Percentiles rank a stretch among this genome's conserved stretches.
phyloP scores from a whole-genome alignment of 2,797 vertebrate genomes.

The Danio jaintianensis region DNA sequence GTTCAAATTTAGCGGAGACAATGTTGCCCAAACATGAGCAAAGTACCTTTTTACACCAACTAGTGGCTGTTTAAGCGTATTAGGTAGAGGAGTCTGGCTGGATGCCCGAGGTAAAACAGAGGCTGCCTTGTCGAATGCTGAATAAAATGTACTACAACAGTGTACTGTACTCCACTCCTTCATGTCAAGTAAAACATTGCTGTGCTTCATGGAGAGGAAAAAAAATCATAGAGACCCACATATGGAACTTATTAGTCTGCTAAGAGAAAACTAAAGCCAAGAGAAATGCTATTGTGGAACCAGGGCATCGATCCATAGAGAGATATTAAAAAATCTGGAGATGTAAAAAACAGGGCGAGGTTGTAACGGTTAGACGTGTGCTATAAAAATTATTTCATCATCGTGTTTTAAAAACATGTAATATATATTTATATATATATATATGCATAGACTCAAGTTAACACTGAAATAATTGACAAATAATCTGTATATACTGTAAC shows the following conservation, averaged over 20 bases:
- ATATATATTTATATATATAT: no score
- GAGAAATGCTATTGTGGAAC: constrained; percentile 64
- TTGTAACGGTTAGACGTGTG: not conserved
- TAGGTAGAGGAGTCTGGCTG: constrained; percentile 84
- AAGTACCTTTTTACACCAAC: constrained; percentile 69
- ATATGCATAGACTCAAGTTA: no score
- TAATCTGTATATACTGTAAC: not conserved
- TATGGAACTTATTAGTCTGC: constrained; percentile 86
- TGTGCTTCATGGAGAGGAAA: constrained; percentile 35
- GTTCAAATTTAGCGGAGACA: constrained; percentile 52
- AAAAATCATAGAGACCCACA: constrained; percentile 74
- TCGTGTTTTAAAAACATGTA: not conserved
- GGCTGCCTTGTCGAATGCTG: constrained; percentile 88
- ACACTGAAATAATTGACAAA: not conserved
- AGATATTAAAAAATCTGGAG: constrained; percentile 39
- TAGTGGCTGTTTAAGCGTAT: constrained; percentile 72
- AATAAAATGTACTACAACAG: constrained; percentile 85
- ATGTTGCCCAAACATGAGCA: constrained; percentile 55
- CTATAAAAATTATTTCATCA: not conserved
- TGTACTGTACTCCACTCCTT: constrained; percentile 75
- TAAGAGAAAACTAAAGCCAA: constrained; percentile 77
- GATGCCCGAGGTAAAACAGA: constrained; percentile 87
- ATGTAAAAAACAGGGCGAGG: constrained; percentile 32
- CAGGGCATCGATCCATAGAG: constrained; percentile 27
- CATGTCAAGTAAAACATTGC: constrained; percentile 84